These are phyloP conservation scores for Brachystomella parvula DNA, from an alignment of 1,140 invertebrate genomes.

Conservation along the genomic window DNA sequence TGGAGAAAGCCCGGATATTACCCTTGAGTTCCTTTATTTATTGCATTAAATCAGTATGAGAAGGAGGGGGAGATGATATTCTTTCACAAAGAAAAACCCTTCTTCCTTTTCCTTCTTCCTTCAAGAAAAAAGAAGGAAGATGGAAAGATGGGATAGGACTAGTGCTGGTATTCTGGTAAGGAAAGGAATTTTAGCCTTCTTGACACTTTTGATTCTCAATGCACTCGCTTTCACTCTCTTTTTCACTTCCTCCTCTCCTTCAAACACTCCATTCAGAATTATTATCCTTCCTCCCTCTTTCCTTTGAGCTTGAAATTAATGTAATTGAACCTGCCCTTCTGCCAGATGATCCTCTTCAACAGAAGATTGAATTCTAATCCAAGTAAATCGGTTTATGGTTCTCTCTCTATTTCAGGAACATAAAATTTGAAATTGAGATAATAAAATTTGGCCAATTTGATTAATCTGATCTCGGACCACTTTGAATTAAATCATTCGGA, in stretches of 20 bases:
- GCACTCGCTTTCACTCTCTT: neutral
- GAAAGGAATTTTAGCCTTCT: neutral
- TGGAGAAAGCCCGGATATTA: conserved; percentile 21
- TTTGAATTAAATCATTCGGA: neutral
- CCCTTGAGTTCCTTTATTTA: conserved; percentile 11
- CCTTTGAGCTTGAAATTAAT: neutral
- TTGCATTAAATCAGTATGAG: conserved; percentile 7
- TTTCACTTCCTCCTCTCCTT: neutral
- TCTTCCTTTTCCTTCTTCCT: neutral
- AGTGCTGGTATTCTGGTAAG: neutral
- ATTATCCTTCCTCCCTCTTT: conserved; percentile 12
- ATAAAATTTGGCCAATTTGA: neutral
- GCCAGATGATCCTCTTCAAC: neutral
- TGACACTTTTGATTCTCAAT: neutral
- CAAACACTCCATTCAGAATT: neutral
- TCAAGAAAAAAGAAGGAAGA: no score
- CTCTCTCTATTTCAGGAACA: neutral
- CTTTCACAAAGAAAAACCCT: neutral
- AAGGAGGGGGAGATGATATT: neutral
- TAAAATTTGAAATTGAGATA: neutral
- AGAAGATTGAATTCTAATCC: conserved; percentile 3
- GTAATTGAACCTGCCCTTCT: conserved; percentile 4
- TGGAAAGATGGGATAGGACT: no score
- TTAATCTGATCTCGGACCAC: neutral
- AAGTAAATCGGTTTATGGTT: neutral